Evolutionary conservation across 2,888 invertebrate genomes (phyloP), one percentile per base, ranked within the genome.

Genomic region (Rotaria socialis): DNA sequence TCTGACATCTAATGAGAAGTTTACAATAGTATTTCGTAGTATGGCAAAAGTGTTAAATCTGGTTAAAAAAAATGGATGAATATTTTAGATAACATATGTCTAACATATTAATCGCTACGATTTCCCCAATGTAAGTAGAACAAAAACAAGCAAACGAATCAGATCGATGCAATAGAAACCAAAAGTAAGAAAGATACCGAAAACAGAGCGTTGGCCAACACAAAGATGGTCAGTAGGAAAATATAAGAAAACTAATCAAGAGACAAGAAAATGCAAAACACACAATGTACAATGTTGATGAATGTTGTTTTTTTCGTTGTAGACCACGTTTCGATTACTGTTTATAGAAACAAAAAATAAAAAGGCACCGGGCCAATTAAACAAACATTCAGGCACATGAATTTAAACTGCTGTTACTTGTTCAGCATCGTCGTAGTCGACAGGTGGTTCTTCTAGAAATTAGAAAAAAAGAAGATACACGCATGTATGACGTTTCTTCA

Each of bases 401-500:
- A 67, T 67, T 47, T 80, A 80, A 19, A 80, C 80, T 24, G 47
- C 80, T 80, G 80, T 80, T 14, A 47, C 80, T 43, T 80, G 80
- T n/a, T 80, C 80, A 47, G 47, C 24, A n/a, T 80, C 43, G n/a
- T 80, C 80, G n/a, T 47, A 80, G n/a, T 80, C 80, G 3, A 19
- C 24, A 80, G 14, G 11, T 80, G 43, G n/a, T 80, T 80, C 80
- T 43, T n/a, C 47, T 43, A 80, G 3, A 80, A 47, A 47, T 35
- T 35, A 35, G 2, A 35, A 47, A 4, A 14, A 35, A n/a, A 60
- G n/a, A 47, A 52, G 0, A 52, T 52, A 8, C 0, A 52, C 4
- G 14, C 14, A 50, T 50, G 50, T 50, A 11, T 50, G 1, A 11
- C 2, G 4, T 50, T 14, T 50, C 35, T 35, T 35, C 35, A 35